Percentiles rank a stretch among this genome's conserved stretches.
Evolutionary conservation across 2,888 invertebrate genomes (phyloP).

Genomic region (Mythimna impura): DNA sequence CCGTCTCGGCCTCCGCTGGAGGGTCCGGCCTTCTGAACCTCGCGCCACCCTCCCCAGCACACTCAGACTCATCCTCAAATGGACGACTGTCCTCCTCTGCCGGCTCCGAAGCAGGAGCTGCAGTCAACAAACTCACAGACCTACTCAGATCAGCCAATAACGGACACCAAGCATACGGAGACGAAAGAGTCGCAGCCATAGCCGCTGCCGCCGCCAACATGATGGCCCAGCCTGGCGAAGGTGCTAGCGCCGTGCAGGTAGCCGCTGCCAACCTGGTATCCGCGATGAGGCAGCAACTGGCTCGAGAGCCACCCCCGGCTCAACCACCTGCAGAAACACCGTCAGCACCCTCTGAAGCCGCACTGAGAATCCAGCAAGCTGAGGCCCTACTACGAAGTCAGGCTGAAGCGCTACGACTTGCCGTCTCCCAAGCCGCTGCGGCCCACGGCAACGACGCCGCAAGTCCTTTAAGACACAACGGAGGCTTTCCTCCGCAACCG

Average conservation of each 20-base stretch:
- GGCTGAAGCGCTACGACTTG: conserved; percentile 95
- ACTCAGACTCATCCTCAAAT: conserved; percentile 96
- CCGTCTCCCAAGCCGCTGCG: conserved; percentile 93
- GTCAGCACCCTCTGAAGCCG: conserved; percentile 94
- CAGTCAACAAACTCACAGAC: conserved; percentile 90
- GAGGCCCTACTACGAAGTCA: conserved; percentile 95
- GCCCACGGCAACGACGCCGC: conserved; percentile 86
- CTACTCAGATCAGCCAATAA: conserved; percentile 92
- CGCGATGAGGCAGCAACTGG: conserved; percentile 92
- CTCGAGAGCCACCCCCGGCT: conserved; percentile 88
- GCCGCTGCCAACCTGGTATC: conserved; percentile 94
- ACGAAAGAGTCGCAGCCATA: conserved; percentile 93
- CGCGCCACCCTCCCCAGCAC: conserved; percentile 95
- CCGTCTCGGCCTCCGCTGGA: conserved; percentile 92
- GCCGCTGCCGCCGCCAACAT: conserved; percentile 92
- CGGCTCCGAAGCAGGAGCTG: conserved; percentile 93
- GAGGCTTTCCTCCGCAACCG: conserved; percentile 84
- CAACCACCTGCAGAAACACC: conserved; percentile 94
- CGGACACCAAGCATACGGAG: conserved; percentile 92
- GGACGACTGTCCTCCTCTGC: conserved; percentile 95
- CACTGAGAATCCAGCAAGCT: conserved; percentile 94
- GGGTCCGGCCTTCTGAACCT: conserved; percentile 92
- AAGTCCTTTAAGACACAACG: conserved; percentile 87
- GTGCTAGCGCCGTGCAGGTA: conserved; percentile 92
- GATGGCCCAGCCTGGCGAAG: conserved; percentile 91